phyloP scores from a whole-genome alignment of 1,140 invertebrate species.

The Listronotus oregonensis region DNA sequence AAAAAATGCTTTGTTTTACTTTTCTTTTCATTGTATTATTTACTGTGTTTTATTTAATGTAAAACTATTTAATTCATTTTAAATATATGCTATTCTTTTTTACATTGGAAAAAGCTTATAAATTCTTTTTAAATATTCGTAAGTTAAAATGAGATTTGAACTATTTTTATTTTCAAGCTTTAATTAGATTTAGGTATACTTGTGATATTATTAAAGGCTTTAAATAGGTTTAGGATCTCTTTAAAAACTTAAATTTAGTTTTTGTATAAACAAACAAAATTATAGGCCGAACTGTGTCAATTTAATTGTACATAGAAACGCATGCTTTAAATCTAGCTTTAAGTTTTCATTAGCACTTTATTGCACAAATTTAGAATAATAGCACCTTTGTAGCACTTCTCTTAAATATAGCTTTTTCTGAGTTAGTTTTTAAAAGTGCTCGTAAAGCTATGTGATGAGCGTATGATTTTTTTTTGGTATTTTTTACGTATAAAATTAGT shows the following conservation, averaged over 20 bases:
- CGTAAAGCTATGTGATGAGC: slow-evolving; percentile 48
- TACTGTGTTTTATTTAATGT: too few species aligned
- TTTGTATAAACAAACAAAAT: slow-evolving; percentile 17
- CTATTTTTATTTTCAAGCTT: slow-evolving; percentile 25
- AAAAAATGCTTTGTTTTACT: too few species aligned
- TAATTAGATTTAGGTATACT: slow-evolving; percentile 31
- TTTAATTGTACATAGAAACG: slow-evolving; percentile 47
- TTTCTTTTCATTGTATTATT: too few species aligned
- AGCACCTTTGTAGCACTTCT: slow-evolving; percentile 37
- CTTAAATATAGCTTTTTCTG: slow-evolving; percentile 37
- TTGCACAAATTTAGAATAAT: slow-evolving; percentile 32
- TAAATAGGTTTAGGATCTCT: slow-evolving; percentile 38
- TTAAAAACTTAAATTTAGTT: slow-evolving; percentile 11
- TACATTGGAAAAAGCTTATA: slow-evolving; percentile 1
- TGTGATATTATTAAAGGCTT: slow-evolving; percentile 37
- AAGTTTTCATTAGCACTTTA: slow-evolving; percentile 11
- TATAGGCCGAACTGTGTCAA: slow-evolving; percentile 53
- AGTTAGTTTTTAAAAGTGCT: slow-evolving; percentile 41
- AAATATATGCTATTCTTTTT: too few species aligned
- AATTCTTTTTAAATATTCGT: too few species aligned
- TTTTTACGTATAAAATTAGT: slow-evolving; percentile 36
- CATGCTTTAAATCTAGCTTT: slow-evolving; percentile 43
- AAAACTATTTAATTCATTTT: too few species aligned
- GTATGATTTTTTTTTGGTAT: slow-evolving; percentile 19
- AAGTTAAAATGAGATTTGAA: slow-evolving; percentile 1